A percentile compares a stretch with the other conserved stretches of the same genome.
Conservation (phyloP, 1,140 invertebrate species). For the Cyclargus thomasi region DNA sequence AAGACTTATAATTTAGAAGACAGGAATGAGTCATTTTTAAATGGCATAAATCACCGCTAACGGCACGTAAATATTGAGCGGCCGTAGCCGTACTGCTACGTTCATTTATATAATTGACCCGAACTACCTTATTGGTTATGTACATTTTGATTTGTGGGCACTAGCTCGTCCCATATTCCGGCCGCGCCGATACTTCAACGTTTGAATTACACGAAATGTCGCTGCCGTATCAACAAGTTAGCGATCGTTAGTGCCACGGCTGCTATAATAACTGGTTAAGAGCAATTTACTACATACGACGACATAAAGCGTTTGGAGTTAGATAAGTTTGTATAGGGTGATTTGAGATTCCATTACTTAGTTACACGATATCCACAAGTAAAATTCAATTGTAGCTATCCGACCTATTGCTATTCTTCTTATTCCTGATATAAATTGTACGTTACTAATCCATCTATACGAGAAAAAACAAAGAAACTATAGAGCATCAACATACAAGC, state of each 20-base stretch:
- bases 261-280: slow-evolving; percentile 1
- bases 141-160: neutral
- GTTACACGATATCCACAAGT: too few species aligned
- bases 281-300: neutral
- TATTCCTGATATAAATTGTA: too few species aligned
- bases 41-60: neutral
- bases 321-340: neutral
- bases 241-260: neutral
- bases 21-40: too few species aligned
- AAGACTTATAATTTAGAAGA: neutral
- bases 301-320: neutral
- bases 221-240: neutral
- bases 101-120: neutral
- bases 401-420: too few species aligned
- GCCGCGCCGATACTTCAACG: neutral
- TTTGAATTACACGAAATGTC: neutral
- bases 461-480: too few species aligned
- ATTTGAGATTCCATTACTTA: neutral
- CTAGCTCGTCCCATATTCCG: neutral
- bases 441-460: too few species aligned
- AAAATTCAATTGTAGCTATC: too few species aligned
- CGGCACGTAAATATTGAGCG: neutral
- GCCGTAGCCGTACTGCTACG: neutral
- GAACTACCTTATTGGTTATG: neutral
- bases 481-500: neutral